Evolutionary conservation across 1,140 invertebrate species (phyloP).

Genomic region (Tetramorium alpestre): DNA sequence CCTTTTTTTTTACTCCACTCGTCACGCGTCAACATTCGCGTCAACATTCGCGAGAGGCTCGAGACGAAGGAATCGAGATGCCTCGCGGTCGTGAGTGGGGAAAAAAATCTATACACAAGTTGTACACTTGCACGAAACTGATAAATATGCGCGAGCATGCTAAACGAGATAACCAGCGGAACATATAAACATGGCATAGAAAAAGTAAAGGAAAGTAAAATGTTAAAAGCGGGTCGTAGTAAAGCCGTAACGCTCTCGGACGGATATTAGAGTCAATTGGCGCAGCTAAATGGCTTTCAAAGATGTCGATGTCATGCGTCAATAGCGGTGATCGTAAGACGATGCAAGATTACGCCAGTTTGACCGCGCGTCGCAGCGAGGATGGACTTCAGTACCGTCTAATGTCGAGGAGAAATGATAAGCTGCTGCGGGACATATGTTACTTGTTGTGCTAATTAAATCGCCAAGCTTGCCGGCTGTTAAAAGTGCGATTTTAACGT

Average conservation of each 20-base stretch:
- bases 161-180: slow-evolving; percentile 55
- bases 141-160: slow-evolving; percentile 43
- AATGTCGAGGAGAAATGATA: not conserved
- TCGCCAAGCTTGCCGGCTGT: not conserved
- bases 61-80: not conserved
- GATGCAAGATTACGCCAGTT: not conserved
- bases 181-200: slow-evolving; percentile 33
- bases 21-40: not conserved
- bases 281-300: slow-evolving; percentile 24
- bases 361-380: not conserved
- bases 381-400: not conserved
- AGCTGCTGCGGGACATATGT: not conserved
- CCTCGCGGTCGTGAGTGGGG: not conserved
- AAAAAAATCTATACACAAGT: not conserved
- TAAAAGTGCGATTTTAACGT: not conserved
- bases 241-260: not conserved
- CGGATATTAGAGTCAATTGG: slow-evolving; percentile 12
- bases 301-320: slow-evolving; percentile 40
- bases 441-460: not conserved
- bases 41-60: not conserved
- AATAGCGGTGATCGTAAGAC: not conserved
- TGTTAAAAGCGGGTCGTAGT: not conserved
- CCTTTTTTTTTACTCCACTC: not conserved
- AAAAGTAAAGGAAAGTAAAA: not conserved
- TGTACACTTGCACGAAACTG: not conserved